A percentile compares a stretch with the other conserved stretches of the same genome.
Conservation (phyloP, 2,113 vertebrate genomes). For the Gallinago media region DNA sequence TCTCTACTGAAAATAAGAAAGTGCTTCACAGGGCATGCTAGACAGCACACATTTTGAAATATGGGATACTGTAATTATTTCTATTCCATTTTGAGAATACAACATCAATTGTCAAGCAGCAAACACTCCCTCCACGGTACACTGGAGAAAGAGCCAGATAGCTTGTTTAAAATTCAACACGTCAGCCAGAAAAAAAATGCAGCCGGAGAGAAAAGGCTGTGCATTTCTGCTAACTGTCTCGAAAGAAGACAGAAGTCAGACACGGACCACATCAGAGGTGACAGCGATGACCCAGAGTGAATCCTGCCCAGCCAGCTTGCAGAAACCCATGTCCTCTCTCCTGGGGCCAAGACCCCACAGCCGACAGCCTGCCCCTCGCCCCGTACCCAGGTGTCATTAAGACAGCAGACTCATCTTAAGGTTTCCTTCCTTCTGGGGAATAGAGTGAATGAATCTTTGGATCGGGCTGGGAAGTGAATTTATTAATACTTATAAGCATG, state of each 20-base stretch:
- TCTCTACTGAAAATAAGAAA: neutral
- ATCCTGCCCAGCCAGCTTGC: neutral
- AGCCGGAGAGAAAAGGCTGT: neutral
- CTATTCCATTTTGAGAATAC: neutral
- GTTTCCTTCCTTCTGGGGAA: neutral
- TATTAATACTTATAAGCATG: neutral
- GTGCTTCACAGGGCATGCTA: neutral
- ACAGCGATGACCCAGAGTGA: neutral
- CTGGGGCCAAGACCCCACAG: neutral
- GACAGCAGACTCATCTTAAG: neutral
- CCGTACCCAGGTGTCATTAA: rapidly evolving
- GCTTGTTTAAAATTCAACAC: slow-evolving; percentile 30
- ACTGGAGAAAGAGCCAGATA: neutral
- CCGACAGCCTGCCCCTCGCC: rapidly evolving
- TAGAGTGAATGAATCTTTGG: too few relatives aligned
- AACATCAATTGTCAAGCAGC: neutral
- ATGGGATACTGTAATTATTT: neutral
- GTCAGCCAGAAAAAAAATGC: neutral
- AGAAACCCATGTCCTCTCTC: neutral
- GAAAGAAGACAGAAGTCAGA: neutral
- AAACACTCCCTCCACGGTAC: neutral
- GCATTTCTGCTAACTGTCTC: neutral
- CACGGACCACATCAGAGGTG: neutral
- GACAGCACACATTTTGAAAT: neutral
- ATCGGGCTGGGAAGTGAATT: neutral